These are phyloP conservation scores for Rhabdophis nuchalis DNA, from an alignment of 2,797 vertebrate species.

Conservation along the genomic window DNA sequence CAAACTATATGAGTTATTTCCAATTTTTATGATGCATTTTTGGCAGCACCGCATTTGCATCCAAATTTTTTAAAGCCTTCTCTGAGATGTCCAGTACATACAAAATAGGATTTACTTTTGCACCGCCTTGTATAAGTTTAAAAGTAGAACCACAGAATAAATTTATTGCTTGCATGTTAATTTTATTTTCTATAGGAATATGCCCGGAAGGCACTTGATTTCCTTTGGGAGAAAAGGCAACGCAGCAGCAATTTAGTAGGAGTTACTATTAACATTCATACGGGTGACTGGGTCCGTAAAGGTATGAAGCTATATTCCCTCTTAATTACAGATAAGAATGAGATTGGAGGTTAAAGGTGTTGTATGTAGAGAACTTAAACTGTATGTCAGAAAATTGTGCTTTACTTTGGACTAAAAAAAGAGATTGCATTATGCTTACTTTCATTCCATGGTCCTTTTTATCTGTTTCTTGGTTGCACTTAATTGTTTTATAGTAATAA, in stretches of 20 bases:
- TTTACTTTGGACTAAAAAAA: not conserved
- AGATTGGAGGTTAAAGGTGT: not conserved
- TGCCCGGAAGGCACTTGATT: conserved; percentile 93
- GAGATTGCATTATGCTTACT: not conserved
- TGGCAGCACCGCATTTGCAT: not conserved
- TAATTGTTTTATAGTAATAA: not conserved
- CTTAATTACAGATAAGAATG: not conserved
- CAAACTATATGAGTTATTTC: not conserved
- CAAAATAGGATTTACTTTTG: not conserved
- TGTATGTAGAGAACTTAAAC: not conserved
- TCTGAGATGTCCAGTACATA: not conserved
- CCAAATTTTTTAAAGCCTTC: not conserved
- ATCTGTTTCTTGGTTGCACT: not conserved
- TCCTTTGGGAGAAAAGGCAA: conserved; percentile 98
- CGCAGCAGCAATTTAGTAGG: conserved; percentile 98
- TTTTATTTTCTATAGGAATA: conserved; percentile 76
- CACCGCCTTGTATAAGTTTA: not conserved
- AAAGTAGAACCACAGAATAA: not conserved
- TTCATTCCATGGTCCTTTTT: not conserved
- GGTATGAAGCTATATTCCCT: conserved; percentile 71
- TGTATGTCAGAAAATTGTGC: not conserved
- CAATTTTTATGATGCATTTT: not conserved
- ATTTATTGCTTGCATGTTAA: not conserved
- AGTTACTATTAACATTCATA: conserved; percentile 97
- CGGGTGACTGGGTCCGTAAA: conserved; percentile 97